These are phyloP conservation scores for Lycia hirtaria DNA, from an alignment of 2,888 invertebrate species.

Conservation along the genomic window DNA sequence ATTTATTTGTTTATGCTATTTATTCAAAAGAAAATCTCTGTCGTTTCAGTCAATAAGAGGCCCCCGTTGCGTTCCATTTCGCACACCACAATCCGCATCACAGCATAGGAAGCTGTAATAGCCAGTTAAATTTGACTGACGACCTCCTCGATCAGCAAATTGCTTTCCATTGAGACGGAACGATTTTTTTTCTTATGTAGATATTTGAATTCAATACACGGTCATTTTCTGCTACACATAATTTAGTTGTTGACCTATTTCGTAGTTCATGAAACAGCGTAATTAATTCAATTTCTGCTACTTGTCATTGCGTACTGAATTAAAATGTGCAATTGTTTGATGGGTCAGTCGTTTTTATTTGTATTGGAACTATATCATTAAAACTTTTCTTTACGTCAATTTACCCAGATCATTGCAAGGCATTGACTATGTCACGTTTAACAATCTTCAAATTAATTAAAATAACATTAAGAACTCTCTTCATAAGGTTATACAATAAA, in stretches of 20 bases:
- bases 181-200: constrained; percentile 63
- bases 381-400: not conserved
- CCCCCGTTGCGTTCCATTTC: constrained; percentile 50
- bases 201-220: constrained; percentile 51
- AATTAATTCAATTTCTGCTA: not conserved
- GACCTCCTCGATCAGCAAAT: constrained; percentile 60
- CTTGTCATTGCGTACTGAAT: constrained; percentile 5
- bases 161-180: constrained; percentile 65
- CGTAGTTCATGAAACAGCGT: constrained; percentile 5
- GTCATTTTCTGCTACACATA: constrained; percentile 40
- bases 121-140: constrained; percentile 63
- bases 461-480: no score
- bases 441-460: no score
- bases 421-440: no score
- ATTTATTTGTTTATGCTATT: no score
- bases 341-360: constrained; percentile 3
- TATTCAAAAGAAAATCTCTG: not conserved
- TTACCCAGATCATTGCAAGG: not conserved
- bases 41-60: not conserved
- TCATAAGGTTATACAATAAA: no score
- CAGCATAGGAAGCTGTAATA: constrained; percentile 64
- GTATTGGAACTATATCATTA: not conserved
- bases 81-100: constrained; percentile 53
- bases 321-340: constrained; percentile 14
- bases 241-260: no score